These are phyloP conservation scores for Linurgus olivaceus DNA, from an alignment of 2,797 vertebrate genomes.

Conservation along the genomic window DNA sequence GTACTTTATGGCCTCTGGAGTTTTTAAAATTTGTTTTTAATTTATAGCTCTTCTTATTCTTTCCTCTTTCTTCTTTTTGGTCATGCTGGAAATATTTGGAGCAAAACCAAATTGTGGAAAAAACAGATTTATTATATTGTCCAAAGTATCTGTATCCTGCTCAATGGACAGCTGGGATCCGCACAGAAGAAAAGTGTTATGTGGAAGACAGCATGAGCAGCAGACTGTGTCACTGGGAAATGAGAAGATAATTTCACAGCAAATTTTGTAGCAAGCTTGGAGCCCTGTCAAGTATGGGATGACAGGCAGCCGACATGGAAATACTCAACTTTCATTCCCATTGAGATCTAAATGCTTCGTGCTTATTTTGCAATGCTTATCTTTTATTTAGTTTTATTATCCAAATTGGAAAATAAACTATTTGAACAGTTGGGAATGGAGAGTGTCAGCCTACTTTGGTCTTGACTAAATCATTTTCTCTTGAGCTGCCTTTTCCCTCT, in stretches of 20 bases:
- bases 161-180: conserved; percentile 39
- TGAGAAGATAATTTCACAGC: not conserved
- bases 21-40: conserved; percentile 3
- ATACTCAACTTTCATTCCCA: not conserved
- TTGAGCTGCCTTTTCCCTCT: not conserved
- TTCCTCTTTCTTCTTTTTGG: conserved; percentile 4
- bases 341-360: not conserved
- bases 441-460: not conserved
- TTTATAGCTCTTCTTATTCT: conserved; percentile 20
- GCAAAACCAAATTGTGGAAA: conserved; percentile 11
- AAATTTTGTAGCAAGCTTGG: not conserved
- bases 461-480: not conserved
- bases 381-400: not conserved
- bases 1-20: not conserved
- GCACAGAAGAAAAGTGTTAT: not conserved
- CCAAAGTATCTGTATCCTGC: conserved; percentile 13
- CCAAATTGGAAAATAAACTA: not conserved
- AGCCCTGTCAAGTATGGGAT: not conserved
- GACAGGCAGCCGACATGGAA: not conserved
- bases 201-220: not conserved
- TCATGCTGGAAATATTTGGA: conserved; percentile 63
- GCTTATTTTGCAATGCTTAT: conserved; percentile 8
- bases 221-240: not conserved
- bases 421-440: not conserved
- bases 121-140: conserved; percentile 11